A percentile compares a stretch with the other conserved stretches of the same genome.
Conservation (phyloP, 1,140 invertebrate genomes). For the Penaeus chinensis region DNA sequence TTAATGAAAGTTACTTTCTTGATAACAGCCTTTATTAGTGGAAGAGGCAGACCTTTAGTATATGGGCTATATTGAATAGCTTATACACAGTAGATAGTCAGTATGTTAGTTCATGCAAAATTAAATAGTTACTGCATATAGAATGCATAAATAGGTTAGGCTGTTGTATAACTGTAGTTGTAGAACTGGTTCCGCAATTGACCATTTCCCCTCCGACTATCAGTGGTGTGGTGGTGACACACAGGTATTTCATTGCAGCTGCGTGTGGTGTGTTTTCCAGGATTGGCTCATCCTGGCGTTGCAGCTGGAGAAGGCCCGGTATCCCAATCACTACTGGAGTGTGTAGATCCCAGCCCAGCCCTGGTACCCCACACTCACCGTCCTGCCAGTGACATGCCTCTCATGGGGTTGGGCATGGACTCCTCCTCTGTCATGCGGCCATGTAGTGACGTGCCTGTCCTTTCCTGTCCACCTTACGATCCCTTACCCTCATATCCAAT, state of each 20-base stretch:
- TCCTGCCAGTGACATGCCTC: conserved; percentile 37
- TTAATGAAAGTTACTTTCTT: no score
- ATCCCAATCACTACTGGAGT: conserved; percentile 83
- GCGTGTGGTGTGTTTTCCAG: conserved; percentile 64
- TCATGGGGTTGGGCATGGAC: not conserved
- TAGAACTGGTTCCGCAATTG: not conserved
- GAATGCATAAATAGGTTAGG: no score
- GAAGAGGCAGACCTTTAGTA: no score
- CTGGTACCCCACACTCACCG: conserved; percentile 15
- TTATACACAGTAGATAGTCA: no score
- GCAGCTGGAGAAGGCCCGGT: conserved; percentile 84
- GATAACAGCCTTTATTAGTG: no score
- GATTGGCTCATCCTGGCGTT: conserved; percentile 85
- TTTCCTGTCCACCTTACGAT: conserved; percentile 36
- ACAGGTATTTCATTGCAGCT: conserved; percentile 58
- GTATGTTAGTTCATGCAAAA: no score
- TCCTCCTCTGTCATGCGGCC: not conserved
- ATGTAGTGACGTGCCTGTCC: conserved; percentile 28
- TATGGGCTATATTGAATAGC: no score
- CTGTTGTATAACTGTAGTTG: not conserved
- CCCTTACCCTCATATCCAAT: conserved; percentile 33
- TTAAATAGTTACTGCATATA: no score
- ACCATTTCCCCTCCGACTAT: conserved; percentile 71
- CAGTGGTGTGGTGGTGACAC: conserved; percentile 70
- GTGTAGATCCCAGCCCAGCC: conserved; percentile 70